phyloP scores from a whole-genome alignment of 2,113 vertebrate genomes.

The Noctilio leporinus region DNA sequence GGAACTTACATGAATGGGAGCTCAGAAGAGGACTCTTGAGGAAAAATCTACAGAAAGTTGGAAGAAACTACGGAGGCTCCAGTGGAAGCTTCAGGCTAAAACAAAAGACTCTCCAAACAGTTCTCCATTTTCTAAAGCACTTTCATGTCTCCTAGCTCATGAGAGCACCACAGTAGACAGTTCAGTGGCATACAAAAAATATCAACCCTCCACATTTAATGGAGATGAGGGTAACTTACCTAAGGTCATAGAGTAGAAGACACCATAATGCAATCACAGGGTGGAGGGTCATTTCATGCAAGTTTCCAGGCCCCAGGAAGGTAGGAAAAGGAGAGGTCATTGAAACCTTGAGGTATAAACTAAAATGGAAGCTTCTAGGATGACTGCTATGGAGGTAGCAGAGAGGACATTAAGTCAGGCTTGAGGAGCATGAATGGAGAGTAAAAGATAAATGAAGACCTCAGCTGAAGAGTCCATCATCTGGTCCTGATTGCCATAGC shows the following conservation, averaged over 20 bases:
- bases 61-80: not conserved
- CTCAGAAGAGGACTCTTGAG: not conserved
- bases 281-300: not conserved
- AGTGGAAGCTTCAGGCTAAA: not conserved
- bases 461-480: not conserved
- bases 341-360: not conserved
- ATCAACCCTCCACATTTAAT: not conserved
- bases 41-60: not conserved
- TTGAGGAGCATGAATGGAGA: not conserved
- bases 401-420: not conserved
- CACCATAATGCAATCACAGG: not conserved
- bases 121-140: not conserved
- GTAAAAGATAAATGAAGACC: not conserved
- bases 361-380: not conserved
- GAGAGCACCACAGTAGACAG: not conserved
- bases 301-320: constrained; percentile 20
- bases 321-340: not conserved
- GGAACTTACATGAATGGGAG: not conserved
- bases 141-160: not conserved
- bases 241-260: not conserved
- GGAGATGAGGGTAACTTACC: constrained; percentile 34
- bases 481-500: not conserved
- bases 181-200: not conserved
- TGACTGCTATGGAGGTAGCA: not conserved
- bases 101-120: not conserved